Evolutionary conservation across 2,888 invertebrate genomes (phyloP).

Genomic region (Brachypterus glaber): DNA sequence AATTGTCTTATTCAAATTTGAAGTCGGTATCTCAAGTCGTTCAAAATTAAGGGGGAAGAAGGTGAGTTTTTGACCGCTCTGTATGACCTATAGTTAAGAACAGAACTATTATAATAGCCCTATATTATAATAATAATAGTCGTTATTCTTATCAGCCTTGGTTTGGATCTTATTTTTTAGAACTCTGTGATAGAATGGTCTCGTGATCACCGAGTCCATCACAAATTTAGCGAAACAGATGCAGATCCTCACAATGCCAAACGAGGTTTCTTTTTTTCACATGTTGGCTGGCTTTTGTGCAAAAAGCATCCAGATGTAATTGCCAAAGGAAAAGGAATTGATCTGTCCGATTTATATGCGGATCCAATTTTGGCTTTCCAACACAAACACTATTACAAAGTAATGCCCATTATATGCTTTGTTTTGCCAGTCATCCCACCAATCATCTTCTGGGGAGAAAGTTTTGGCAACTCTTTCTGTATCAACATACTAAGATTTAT

Average conservation of each 20-base stretch:
- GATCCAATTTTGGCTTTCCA: constrained; percentile 84
- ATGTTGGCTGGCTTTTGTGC: constrained; percentile 88
- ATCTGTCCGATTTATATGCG: constrained; percentile 69
- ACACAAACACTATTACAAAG: constrained; percentile 52
- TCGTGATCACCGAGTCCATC: constrained; percentile 76
- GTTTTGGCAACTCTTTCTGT: constrained; percentile 55
- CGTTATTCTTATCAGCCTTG: too few species aligned
- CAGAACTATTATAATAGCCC: too few species aligned
- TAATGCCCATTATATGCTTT: constrained; percentile 68
- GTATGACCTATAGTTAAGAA: too few species aligned
- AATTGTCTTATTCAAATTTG: too few species aligned
- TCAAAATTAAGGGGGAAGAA: too few species aligned
- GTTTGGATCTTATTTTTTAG: constrained; percentile 43
- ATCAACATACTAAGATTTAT: constrained; percentile 68
- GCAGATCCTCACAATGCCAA: constrained; percentile 90
- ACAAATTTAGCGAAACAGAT: constrained; percentile 88
- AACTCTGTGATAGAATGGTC: constrained; percentile 72
- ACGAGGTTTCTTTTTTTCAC: constrained; percentile 92
- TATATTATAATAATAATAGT: too few species aligned
- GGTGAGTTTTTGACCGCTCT: too few species aligned
- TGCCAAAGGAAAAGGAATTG: constrained; percentile 75
- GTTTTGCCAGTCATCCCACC: constrained; percentile 66
- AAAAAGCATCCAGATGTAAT: constrained; percentile 86
- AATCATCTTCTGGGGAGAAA: constrained; percentile 68
- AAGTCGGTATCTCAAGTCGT: too few species aligned